A percentile compares a stretch with the other conserved stretches of the same genome.
Evolutionary conservation across 1,140 invertebrate species (phyloP).

Genomic region (Drosophila biarmipes): DNA sequence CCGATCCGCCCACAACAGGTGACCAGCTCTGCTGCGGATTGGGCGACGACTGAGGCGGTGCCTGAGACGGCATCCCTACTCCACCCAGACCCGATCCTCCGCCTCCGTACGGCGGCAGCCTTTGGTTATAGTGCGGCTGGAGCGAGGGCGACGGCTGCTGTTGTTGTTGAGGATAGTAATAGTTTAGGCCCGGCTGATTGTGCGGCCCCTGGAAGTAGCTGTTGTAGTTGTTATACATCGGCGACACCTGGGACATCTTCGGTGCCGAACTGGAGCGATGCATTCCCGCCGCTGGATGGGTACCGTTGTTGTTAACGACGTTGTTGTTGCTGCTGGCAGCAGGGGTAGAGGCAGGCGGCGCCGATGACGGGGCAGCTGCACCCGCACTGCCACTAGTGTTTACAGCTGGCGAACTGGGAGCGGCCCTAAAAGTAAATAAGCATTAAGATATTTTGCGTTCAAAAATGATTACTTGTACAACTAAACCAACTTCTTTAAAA

Average conservation of each 20-base stretch:
- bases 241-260: slow-evolving; percentile 65
- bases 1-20: slow-evolving; percentile 76
- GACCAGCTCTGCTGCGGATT: slow-evolving; percentile 79
- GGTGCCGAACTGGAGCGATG: slow-evolving; percentile 69
- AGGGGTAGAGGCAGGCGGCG: slow-evolving; percentile 31
- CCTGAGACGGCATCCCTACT: slow-evolving; percentile 9
- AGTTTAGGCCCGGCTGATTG: slow-evolving; percentile 51
- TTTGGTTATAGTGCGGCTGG: slow-evolving; percentile 56
- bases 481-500: no score
- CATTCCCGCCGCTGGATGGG: slow-evolving; percentile 46
- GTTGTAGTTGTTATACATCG: slow-evolving; percentile 68
- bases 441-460: background rate
- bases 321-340: slow-evolving; percentile 52
- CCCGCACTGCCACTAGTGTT: slow-evolving; percentile 19
- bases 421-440: slow-evolving; percentile 26
- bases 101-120: slow-evolving; percentile 54
- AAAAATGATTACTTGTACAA: background rate
- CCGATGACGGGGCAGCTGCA: slow-evolving; percentile 4
- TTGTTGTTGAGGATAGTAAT: slow-evolving; percentile 54
- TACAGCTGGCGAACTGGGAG: slow-evolving; percentile 34
- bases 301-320: slow-evolving; percentile 56
- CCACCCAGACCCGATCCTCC: slow-evolving; percentile 22
- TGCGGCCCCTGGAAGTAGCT: slow-evolving; percentile 60
- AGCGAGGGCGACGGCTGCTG: slow-evolving; percentile 31
- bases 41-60: slow-evolving; percentile 11